These are phyloP conservation scores for Spea multiplicata DNA, from an alignment of 2,113 vertebrate species.

Conservation along the genomic window DNA sequence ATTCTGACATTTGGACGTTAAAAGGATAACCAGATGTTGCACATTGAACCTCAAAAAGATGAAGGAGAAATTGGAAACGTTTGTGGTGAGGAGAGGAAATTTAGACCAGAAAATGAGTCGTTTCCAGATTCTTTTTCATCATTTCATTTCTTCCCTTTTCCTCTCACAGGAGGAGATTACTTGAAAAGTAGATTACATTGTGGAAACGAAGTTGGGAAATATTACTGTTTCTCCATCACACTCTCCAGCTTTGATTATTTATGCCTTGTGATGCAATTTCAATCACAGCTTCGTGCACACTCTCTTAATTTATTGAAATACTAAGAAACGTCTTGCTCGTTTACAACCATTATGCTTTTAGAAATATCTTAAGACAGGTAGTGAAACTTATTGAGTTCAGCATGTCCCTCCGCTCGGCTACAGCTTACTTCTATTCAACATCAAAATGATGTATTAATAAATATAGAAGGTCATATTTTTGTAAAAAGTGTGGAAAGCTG, in stretches of 20 bases:
- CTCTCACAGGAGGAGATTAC: conserved; percentile 21
- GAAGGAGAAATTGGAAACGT: conserved; percentile 44
- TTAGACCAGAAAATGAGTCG: conserved; percentile 41
- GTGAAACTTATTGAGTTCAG: too few species aligned
- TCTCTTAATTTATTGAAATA: too few species aligned
- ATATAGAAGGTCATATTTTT: too few species aligned
- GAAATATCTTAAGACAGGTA: too few species aligned
- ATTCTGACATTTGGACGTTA: conserved; percentile 46
- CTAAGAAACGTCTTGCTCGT: too few species aligned
- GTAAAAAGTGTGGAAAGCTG: too few species aligned
- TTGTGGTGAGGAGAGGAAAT: conserved; percentile 47
- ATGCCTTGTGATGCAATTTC: too few species aligned
- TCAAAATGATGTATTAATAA: too few species aligned
- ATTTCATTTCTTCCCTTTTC: conserved; percentile 22
- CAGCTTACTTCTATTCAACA: too few species aligned
- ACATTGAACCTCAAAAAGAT: conserved; percentile 39
- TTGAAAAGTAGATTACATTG: conserved; percentile 24
- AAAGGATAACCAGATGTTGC: conserved; percentile 45
- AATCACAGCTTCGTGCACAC: too few species aligned
- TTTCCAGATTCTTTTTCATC: conserved; percentile 37
- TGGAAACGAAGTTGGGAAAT: background rate
- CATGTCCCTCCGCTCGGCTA: too few species aligned
- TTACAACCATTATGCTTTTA: too few species aligned
- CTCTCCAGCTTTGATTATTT: background rate
- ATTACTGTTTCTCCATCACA: background rate